Evolutionary conservation across 2,888 invertebrate genomes (phyloP), one percentile per base, ranked within the genome.

Genomic region (Diarsia rubi): DNA sequence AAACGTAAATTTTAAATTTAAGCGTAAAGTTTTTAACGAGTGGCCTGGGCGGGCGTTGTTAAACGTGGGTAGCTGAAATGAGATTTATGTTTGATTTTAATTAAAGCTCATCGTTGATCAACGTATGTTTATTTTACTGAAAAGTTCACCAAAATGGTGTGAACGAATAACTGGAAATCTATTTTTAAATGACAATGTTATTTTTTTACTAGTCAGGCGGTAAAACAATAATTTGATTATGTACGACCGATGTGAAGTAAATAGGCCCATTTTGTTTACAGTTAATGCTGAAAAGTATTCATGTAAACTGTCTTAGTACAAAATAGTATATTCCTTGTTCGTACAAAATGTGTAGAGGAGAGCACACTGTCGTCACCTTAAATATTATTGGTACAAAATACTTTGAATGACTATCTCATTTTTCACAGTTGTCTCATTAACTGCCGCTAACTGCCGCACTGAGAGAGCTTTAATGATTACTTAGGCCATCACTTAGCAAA

Each of bases 21-120:
- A 19, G 14, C 63, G 37, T 42, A 44, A 31, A 54, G 37, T 76
- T 60, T 60, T 52, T n/a, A 76, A 24, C 45, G n/a, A 77, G 60
- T 66, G 24, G 37, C 31, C 31, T 31, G 31, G 31, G 37, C 37
- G 37, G 44, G 42, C 49, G 42, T 59, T 60, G 14, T 37, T 49
- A 6, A 16, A 59, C 19, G 31, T 49, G 66, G 49, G 44, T 27
- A 45, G 37, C 45, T 45, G 19, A 67, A 60, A 68, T 77, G 42
- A 78, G 44, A 45, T 57, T 59, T 24, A 47, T 59, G 44, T 66
- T 76, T 45, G 16, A 14, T 37, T 57, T 59, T 27, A 59, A 64
- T 78, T 27, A 49, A 37, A 64, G 19, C 44, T 49, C 54, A 62
- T 66, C 31, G 45, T 77, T 59, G 24, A 59, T 37, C 19, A 37